Percentiles rank a stretch among this genome's conserved stretches.
These are phyloP conservation scores for Eleutherodactylus coqui DNA, from an alignment of 2,797 vertebrate genomes.

Conservation along the genomic window DNA sequence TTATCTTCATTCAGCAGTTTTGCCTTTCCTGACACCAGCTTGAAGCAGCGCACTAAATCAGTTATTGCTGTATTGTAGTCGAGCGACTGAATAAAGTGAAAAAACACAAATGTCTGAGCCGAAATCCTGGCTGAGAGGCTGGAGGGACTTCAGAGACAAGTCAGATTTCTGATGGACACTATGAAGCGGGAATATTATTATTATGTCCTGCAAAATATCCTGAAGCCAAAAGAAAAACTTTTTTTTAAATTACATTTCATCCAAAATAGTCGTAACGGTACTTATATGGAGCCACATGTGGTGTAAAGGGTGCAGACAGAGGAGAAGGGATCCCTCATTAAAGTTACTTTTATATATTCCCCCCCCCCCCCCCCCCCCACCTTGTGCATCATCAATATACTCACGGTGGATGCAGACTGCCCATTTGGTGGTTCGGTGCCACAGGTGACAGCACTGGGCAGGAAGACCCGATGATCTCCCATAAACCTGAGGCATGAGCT, in stretches of 20 bases:
- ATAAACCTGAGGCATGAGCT: no score
- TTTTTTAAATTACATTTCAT: neutral
- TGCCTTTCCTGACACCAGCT: constrained; percentile 42
- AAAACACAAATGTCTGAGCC: constrained; percentile 10
- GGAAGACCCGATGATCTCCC: no score
- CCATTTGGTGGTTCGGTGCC: no score
- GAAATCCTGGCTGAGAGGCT: constrained; percentile 11
- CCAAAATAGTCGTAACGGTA: neutral
- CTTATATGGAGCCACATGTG: neutral
- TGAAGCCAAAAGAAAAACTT: neutral
- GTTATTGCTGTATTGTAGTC: constrained; percentile 33
- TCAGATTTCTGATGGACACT: neutral
- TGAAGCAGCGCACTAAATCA: constrained; percentile 34
- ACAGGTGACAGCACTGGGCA: no score
- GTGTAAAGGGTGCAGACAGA: neutral
- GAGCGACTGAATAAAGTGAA: constrained; percentile 41
- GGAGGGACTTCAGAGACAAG: neutral
- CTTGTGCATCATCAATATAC: no score
- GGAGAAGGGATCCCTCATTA: neutral
- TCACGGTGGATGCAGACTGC: no score
- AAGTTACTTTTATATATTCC: no score
- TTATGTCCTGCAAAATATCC: constrained; percentile 3
- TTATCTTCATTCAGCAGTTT: constrained; percentile 55
- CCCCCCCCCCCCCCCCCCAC: no score
- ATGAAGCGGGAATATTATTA: neutral